These are phyloP conservation scores for Euthynnus affinis DNA, from an alignment of 2,797 vertebrate genomes.

Conservation along the genomic window DNA sequence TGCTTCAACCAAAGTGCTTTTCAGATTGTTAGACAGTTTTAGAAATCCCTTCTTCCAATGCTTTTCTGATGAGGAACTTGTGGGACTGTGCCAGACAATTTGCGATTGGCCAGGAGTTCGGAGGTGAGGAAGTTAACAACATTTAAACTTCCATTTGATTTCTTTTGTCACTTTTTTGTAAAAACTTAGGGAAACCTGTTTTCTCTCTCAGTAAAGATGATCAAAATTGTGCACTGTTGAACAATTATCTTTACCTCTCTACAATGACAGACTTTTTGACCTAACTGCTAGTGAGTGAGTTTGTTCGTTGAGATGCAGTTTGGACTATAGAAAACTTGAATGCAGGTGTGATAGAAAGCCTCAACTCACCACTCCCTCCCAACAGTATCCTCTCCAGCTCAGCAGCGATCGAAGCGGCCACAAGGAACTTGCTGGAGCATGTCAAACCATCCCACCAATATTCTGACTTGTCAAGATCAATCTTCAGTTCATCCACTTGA, in stretches of 20 bases:
- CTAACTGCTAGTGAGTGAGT: too few relatives aligned
- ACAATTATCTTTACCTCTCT: background rate
- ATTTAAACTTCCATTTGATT: background rate
- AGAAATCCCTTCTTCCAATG: too few relatives aligned
- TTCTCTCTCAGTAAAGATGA: background rate
- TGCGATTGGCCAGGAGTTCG: background rate
- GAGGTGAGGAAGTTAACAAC: background rate
- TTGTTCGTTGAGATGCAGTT: background rate
- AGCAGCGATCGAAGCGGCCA: slow-evolving; percentile 48
- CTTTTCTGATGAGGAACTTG: too few relatives aligned
- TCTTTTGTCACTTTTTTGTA: background rate
- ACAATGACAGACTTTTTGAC: background rate
- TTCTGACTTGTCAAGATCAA: background rate
- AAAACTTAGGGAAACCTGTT: background rate
- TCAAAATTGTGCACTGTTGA: too few relatives aligned
- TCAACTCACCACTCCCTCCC: slow-evolving; percentile 76
- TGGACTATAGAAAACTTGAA: background rate
- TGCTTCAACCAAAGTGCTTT: background rate
- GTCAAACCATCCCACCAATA: slow-evolving; percentile 51
- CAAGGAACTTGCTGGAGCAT: slow-evolving; percentile 31
- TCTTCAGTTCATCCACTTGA: slow-evolving; percentile 10
- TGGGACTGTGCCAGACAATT: too few relatives aligned
- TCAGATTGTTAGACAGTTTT: background rate
- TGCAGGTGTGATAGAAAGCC: background rate
- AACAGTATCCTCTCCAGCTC: slow-evolving; percentile 55